Conservation (phyloP, 2,113 vertebrate species). For the Tichodroma muraria region DNA sequence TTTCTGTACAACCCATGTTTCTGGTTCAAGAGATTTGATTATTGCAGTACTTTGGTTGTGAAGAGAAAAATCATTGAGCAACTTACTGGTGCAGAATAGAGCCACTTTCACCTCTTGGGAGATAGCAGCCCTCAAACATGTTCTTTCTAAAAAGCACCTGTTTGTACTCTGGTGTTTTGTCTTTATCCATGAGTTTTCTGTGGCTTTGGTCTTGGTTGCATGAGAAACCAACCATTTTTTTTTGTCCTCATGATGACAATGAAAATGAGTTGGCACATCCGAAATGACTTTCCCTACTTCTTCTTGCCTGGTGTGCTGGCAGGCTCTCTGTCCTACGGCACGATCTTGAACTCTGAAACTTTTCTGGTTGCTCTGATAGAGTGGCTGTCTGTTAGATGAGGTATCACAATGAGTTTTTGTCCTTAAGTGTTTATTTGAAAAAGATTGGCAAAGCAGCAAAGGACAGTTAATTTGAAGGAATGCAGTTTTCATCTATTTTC, state of each 20-base stretch:
- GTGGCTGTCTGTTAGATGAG: neutral
- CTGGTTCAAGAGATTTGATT: neutral
- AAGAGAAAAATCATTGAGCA: neutral
- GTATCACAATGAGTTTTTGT: neutral
- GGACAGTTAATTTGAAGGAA: neutral
- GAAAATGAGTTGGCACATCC: neutral
- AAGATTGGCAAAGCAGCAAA: neutral
- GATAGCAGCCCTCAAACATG: neutral
- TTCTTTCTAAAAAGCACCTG: neutral
- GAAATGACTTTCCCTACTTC: neutral
- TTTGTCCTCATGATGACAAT: neutral
- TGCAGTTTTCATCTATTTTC: neutral
- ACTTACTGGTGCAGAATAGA: neutral
- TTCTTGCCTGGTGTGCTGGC: neutral
- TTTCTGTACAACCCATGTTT: neutral
- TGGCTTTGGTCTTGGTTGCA: neutral
- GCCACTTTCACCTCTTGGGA: neutral
- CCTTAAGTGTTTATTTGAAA: neutral
- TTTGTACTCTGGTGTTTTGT: neutral
- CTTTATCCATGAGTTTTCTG: neutral
- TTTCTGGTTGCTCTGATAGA: neutral
- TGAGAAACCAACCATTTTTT: neutral
- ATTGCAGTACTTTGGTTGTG: neutral
- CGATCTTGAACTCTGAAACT: neutral
- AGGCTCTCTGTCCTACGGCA: neutral